Base-by-base conservation (phyloP, 2,888 invertebrate species). In the Apotomis betuletana region DNA sequence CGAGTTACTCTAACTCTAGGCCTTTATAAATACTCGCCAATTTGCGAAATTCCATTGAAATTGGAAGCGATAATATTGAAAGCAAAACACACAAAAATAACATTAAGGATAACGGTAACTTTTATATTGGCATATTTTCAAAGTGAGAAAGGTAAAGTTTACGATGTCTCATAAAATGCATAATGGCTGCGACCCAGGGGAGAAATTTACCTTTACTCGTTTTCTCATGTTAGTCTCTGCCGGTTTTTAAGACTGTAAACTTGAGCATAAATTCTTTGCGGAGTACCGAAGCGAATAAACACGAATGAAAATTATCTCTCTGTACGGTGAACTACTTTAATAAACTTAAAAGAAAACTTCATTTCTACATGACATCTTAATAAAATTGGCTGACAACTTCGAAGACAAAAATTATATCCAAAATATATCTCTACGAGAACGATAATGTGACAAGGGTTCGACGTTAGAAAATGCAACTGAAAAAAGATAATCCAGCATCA, bases 401-500 rank as follows among this genome's bases (percentile, higher is more conserved):
- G 74, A 78, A 76, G 76, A 79, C 74, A 75, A 76, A 76, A 76
- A 77, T 76, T 78, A 75, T 80, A 80, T 78, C 78, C 67, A 77
- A 80, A 80, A 76, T 41, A 41, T 65, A 59, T 55, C 60, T 41
- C 49, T 51, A 63, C 49, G 51, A 57, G 38, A 77, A 78, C 79
- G 73, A 77, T 79, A 80, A 81, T 78, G 78, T 87, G 87, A 87
- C 80, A 83, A 82, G 86, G 87, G 87, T 87, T 77, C 80, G 87
- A 86, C 86, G 83, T 81, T 49, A n/a, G 49, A 61, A 71, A 67
- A 59, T 64, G 27, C 12, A 70, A 5, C 15, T 10, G 46, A 38
- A 59, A n/a, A 57, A 58, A 59, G 10, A 59, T 59, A 59, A 58
- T 59, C 46, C 64, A 49, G 38, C 65, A 44, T 65, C 46, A 52